Percentiles rank a stretch among this genome's conserved stretches.
Conservation (phyloP, 2,888 invertebrate genomes). For the Drosophila lutescens region DNA sequence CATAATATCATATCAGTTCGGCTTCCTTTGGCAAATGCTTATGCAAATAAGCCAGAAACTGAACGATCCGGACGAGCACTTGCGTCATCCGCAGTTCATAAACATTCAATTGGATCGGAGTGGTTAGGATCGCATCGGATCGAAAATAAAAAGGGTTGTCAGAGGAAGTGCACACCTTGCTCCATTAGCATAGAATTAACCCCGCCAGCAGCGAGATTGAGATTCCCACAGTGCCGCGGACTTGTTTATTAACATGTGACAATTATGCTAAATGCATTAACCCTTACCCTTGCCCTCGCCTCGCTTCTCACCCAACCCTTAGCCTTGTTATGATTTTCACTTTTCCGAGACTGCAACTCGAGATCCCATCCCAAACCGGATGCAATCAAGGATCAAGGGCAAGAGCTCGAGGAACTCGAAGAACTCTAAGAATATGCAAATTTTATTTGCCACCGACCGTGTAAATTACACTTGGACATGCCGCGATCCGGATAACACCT, state of each 20-base stretch:
- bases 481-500: constrained; percentile 58
- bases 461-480: constrained; percentile 58
- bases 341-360: constrained; percentile 18
- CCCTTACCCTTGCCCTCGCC: constrained; percentile 29
- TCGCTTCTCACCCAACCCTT: constrained; percentile 45
- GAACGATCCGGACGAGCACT: constrained; percentile 54
- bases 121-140: constrained; percentile 4
- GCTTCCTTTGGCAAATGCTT: constrained; percentile 45
- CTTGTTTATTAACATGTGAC: constrained; percentile 77
- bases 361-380: constrained; percentile 26
- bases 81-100: constrained; percentile 62
- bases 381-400: constrained; percentile 60
- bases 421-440: constrained; percentile 60
- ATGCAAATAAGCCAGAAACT: constrained; percentile 42
- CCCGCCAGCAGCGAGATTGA: constrained; percentile 6
- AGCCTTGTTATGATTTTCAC: constrained; percentile 43
- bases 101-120: constrained; percentile 31
- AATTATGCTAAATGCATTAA: constrained; percentile 61
- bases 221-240: constrained; percentile 52
- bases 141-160: constrained; percentile 52
- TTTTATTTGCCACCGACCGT: constrained; percentile 48
- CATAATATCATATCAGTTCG: constrained; percentile 54
- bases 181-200: constrained; percentile 74
- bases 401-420: constrained; percentile 1
- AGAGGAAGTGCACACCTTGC: constrained; percentile 73